Percentiles rank a stretch among this genome's conserved stretches.
Conservation (phyloP, 2,888 invertebrate genomes). For the Cheilosia soror region DNA sequence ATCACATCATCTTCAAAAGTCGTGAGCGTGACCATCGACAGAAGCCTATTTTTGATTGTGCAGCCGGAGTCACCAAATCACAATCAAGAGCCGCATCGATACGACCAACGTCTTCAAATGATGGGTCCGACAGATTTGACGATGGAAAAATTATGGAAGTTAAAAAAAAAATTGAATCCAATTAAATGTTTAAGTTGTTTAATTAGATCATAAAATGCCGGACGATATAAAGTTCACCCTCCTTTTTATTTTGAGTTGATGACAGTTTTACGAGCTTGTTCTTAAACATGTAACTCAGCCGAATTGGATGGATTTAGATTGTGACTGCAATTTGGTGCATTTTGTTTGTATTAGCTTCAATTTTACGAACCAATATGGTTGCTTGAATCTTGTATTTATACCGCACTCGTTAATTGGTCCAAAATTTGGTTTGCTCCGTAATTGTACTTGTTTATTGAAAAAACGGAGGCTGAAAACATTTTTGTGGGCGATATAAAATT, state of each 20-base stretch:
- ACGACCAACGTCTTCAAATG: conserved; percentile 16
- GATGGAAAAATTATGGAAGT: conserved; percentile 63
- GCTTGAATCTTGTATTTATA: no score
- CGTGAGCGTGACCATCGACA: conserved; percentile 66
- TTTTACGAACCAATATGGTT: no score
- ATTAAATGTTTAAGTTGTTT: conserved; percentile 63
- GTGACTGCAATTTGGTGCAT: conserved; percentile 16
- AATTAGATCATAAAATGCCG: conserved; percentile 60
- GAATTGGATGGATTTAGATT: conserved; percentile 20
- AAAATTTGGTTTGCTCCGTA: no score
- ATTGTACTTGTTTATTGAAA: no score
- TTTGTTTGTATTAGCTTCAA: no score
- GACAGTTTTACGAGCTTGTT: conserved; percentile 19
- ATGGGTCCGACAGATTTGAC: conserved; percentile 25
- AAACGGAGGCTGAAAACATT: no score
- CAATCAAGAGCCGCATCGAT: conserved; percentile 28
- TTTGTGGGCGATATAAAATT: no score
- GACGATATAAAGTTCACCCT: neutral
- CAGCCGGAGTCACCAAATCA: conserved; percentile 13
- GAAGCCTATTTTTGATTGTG: conserved; percentile 13
- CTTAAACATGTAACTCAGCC: neutral
- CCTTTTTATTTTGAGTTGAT: conserved; percentile 9
- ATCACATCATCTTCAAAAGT: conserved; percentile 56
- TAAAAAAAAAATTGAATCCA: conserved; percentile 63
- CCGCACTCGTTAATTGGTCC: no score